Evolutionary conservation across 2,888 invertebrate genomes (phyloP), one percentile per base, ranked within the genome.

Genomic region (Oligia latruncula): DNA sequence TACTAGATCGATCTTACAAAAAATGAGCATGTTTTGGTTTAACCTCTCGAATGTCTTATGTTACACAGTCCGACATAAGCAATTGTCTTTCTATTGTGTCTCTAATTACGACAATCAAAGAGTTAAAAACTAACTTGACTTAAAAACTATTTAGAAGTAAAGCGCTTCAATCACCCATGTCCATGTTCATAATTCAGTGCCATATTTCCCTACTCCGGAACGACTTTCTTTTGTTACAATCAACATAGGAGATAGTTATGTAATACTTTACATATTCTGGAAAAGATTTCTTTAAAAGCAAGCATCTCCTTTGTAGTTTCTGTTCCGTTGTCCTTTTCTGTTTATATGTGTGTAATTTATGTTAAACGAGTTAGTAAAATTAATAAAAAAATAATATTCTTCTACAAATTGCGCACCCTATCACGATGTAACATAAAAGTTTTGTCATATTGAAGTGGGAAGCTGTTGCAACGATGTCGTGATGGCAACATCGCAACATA

Each of bases 381-480:
- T 17, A 17, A 52, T 49, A 5, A 2, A 58, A 23, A 58, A 58
- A 8, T 20, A 58, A 23, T 60, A n/a, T 23, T 58, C 6, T 29
- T 62, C 15, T 29, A 35, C 8, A 64, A 67, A 65, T 46, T 60
- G 43, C 13, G 40, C 55, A 35, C 1, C 20, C 3, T 52, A 6
- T 17, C 23, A 23, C 20, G 3, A 62, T 65, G 23, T 17, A 52
- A 71, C 9, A 60, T 64, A 52, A 62, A 81, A 71, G 52, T 87
- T 79, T 40, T n/a, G 71, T 65, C n/a, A 77, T 72, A 87, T 62
- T 65, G 58, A 52, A 80, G 58, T 74, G 65, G 62, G 35, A 76
- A 71, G 49, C 66, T 73, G 40, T 72, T 23, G 29, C 66, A 55
- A 60, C 78, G 23, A 46, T 64, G 64, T 58, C 64, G 40, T 8